Evolutionary conservation across 1,140 invertebrate genomes (phyloP).

Genomic region (Globodera ellingtonae): DNA sequence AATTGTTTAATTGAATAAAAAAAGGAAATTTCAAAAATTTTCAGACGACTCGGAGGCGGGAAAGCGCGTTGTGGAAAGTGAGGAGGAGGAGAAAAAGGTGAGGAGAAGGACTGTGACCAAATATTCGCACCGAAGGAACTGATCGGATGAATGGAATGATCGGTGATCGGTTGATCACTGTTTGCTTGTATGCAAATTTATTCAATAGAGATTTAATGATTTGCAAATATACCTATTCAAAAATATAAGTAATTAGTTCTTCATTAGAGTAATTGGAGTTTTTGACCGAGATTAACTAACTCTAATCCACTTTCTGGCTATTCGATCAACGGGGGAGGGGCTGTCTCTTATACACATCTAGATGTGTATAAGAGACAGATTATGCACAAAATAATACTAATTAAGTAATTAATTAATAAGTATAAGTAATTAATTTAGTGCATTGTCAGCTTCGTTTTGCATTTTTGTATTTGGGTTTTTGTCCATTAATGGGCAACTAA

Average conservation of each 20-base stretch:
- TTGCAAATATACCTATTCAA: too few species aligned
- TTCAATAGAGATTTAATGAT: background rate
- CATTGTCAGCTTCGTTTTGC: background rate
- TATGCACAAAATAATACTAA: too few species aligned
- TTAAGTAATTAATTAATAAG: background rate
- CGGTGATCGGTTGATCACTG: too few species aligned
- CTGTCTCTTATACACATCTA: too few species aligned
- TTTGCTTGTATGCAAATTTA: background rate
- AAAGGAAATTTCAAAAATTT: background rate
- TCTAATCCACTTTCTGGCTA: too few species aligned
- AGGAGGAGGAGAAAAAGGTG: background rate
- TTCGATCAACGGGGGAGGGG: too few species aligned
- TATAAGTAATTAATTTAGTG: background rate
- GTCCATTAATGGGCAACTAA: background rate
- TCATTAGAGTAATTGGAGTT: too few species aligned
- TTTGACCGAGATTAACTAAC: too few species aligned
- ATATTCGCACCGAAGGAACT: background rate
- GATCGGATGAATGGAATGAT: too few species aligned
- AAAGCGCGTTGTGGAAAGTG: background rate
- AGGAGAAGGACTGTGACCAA: background rate
- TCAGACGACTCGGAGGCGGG: background rate
- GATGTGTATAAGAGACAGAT: too few species aligned
- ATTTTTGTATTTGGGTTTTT: background rate
- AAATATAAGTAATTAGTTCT: too few species aligned
- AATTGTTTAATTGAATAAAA: too few species aligned